Percentiles rank a stretch among this genome's conserved stretches.
phyloP scores from a whole-genome alignment of 64 coral and sea anemone genomes.

The Montipora capricornis region DNA sequence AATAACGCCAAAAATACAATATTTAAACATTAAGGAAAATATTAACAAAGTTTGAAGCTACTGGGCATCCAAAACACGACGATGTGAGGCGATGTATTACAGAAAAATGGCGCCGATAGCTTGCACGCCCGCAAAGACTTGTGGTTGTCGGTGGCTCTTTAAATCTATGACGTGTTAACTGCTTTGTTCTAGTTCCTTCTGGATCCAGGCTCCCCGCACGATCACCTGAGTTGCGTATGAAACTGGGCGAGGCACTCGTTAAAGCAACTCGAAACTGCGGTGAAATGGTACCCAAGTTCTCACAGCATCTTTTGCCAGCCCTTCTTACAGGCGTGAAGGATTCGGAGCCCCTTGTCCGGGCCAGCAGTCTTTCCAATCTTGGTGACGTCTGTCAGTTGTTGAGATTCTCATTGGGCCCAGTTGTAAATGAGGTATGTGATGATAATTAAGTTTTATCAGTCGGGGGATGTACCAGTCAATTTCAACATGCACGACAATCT shows the following conservation, averaged over 20 bases:
- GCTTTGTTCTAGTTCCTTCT: background rate
- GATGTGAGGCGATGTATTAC: too few species aligned
- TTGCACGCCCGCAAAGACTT: too few species aligned
- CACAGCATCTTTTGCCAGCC: constrained; percentile 75
- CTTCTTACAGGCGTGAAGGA: constrained; percentile 80
- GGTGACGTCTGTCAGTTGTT: constrained; percentile 89
- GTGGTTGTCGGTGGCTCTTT: too few species aligned
- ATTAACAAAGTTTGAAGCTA: too few species aligned
- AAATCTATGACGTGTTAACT: background rate
- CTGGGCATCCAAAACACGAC: too few species aligned
- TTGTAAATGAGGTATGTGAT: constrained; percentile 83
- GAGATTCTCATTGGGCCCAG: constrained; percentile 76
- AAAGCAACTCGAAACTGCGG: constrained; percentile 83
- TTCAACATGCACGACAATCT: too few species aligned
- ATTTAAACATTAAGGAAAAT: too few species aligned
- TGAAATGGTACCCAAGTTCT: constrained; percentile 79
- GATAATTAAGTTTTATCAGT: background rate
- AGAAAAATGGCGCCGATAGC: too few species aligned
- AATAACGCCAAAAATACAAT: too few species aligned
- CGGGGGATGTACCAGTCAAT: too few species aligned
- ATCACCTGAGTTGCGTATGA: constrained; percentile 73
- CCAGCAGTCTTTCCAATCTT: constrained; percentile 95
- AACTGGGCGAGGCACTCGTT: constrained; percentile 89
- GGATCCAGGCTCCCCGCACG: background rate
- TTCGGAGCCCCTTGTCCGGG: constrained; percentile 80